Conservation (phyloP, 2,113 vertebrate species). For the Saccopteryx bilineata region DNA sequence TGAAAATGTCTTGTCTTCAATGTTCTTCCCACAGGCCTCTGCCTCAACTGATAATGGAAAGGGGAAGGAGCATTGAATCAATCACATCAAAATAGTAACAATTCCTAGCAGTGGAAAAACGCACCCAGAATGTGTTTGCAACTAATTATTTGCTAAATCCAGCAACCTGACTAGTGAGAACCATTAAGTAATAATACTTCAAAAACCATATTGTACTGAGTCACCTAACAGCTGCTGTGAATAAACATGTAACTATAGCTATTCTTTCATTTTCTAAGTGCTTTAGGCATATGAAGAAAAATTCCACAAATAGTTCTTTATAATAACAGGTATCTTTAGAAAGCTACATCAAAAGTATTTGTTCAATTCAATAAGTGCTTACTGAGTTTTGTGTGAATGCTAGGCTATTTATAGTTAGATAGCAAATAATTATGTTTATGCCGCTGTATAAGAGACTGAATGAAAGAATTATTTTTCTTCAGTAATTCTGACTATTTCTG, state of each 20-base stretch:
- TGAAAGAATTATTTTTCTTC: neutral
- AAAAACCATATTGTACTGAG: neutral
- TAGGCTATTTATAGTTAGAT: slow-evolving; percentile 10
- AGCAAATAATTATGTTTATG: neutral
- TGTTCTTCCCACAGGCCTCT: neutral
- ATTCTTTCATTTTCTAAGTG: neutral
- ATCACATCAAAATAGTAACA: neutral
- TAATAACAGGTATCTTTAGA: neutral
- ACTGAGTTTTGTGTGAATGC: neutral
- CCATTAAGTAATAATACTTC: neutral
- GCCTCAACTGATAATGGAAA: neutral
- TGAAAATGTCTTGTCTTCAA: neutral
- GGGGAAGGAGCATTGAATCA: neutral
- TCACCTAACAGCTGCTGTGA: neutral
- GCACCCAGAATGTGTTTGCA: neutral
- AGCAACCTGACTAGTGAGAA: neutral
- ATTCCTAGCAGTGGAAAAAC: neutral
- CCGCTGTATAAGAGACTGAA: neutral
- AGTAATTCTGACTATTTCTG: slow-evolving; percentile 17
- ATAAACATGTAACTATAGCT: neutral
- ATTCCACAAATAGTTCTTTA: neutral
- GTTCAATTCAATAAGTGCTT: neutral
- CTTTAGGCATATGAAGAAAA: neutral
- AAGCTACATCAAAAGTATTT: neutral
- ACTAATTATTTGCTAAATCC: slow-evolving; percentile 32